phyloP scores from a whole-genome alignment of 1,140 invertebrate genomes.

The Halesus radiatus region DNA sequence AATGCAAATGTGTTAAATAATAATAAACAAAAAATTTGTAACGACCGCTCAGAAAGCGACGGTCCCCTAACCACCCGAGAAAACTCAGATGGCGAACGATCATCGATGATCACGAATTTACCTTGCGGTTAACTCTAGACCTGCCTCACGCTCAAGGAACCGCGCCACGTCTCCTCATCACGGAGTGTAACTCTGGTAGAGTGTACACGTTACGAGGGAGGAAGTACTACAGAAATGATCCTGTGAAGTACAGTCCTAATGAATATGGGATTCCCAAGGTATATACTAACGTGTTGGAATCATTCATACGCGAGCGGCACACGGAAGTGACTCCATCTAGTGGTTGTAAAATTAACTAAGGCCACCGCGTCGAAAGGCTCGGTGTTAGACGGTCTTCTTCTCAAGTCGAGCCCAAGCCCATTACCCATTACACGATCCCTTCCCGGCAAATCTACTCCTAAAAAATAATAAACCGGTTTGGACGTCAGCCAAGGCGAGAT shows the following conservation, averaged over 20 bases:
- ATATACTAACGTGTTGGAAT: background rate
- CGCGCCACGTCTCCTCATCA: constrained; percentile 52
- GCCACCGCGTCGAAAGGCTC: no score
- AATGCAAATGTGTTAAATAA: no score
- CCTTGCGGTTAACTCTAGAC: background rate
- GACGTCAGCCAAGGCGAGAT: no score
- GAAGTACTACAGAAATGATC: constrained; percentile 57
- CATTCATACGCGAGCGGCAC: background rate
- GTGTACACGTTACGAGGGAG: constrained; percentile 50
- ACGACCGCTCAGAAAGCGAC: constrained; percentile 50
- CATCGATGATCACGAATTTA: constrained; percentile 31
- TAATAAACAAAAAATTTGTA: constrained; percentile 6
- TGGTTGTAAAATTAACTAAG: background rate
- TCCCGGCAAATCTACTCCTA: no score
- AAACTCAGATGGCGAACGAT: constrained; percentile 36
- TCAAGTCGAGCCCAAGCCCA: no score
- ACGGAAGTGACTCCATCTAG: background rate
- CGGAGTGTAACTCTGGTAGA: constrained; percentile 49
- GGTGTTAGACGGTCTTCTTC: no score
- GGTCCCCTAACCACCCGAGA: constrained; percentile 32
- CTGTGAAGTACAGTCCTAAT: constrained; percentile 56
- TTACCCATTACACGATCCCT: no score
- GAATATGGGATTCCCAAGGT: background rate
- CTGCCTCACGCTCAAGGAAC: constrained; percentile 52
- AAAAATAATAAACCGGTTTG: no score